Evolutionary conservation across 2,888 invertebrate species (phyloP), one percentile per base, ranked within the genome.

Genomic region (Nebria brevicollis): DNA sequence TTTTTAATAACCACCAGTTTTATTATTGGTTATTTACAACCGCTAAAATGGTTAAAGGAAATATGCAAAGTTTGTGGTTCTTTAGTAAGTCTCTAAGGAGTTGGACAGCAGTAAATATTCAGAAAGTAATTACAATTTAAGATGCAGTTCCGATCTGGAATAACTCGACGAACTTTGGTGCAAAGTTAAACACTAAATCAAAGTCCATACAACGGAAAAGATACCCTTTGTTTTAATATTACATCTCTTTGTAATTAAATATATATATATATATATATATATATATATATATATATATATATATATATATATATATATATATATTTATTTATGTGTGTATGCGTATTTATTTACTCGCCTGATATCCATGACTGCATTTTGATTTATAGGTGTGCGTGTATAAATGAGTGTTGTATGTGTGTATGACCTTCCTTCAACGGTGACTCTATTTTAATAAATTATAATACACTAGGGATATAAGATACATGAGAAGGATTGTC

Each of bases 91-190:
- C 80, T 75, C 73, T 10, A 26, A 26, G 73, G 43, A 41, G 73
- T 68, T 72, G 72, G 75, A 65, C 80, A 80, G 80, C 86, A 87
- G 87, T 88, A 88, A 88, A 88, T 88, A 88, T 88, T 87, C 88
- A 86, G 86, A 84, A 85, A 86, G 86, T 87, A 87, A 87, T 87
- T 87, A 86, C 87, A 86, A 86, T 86, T 86, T 86, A 86, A 86
- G 85, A 85, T 84, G 85, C 84, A 83, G 83, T 85, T 84, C 85
- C 84, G 84, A 83, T 84, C 83, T 77, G 83, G 83, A 83, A 84
- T 83, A 84, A 84, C 83, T 83, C 81, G 77, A 64, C 80, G 75
- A 80, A 80, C 75, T 80, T 54, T 80, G 74, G 80, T 75, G 75
- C 75, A 75, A 80, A 80, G 80, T 80, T 80, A 72, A 80, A 80